These are phyloP conservation scores for Zoroaster sp. DNA, from an alignment of 53 echinoderm and acorn worm genomes.

Conservation along the genomic window DNA sequence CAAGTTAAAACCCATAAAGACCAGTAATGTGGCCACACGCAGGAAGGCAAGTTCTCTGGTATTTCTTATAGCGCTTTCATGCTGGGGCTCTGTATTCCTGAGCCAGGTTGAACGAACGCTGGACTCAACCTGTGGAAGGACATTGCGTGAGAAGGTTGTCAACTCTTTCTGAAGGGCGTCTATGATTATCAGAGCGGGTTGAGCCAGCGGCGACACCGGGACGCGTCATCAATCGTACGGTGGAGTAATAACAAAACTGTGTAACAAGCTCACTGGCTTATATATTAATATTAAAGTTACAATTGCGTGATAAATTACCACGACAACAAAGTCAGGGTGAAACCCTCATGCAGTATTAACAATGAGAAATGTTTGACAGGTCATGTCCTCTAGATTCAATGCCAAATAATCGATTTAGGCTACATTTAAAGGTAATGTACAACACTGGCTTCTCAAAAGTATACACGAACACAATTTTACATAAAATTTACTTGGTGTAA, in stretches of 20 bases:
- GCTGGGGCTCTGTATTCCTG: not conserved
- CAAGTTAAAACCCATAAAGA: not conserved
- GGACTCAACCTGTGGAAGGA: not conserved
- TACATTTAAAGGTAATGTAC: too few species aligned
- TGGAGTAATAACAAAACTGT: not conserved
- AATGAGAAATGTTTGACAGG: not conserved
- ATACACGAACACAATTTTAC: too few species aligned
- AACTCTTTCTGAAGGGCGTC: not conserved
- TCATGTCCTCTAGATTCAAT: too few species aligned
- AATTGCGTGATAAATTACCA: not conserved
- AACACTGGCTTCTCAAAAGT: too few species aligned
- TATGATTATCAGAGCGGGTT: not conserved
- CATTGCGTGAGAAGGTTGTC: constrained; percentile 27
- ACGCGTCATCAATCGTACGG: not conserved
- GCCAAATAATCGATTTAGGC: too few species aligned
- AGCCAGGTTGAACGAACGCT: constrained; percentile 34
- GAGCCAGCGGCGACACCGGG: not conserved
- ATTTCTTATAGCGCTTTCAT: not conserved
- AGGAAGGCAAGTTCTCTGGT: not conserved
- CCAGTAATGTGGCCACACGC: not conserved
- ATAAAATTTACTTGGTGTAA: too few species aligned
- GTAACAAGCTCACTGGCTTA: not conserved
- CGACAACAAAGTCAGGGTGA: not conserved
- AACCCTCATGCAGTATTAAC: not conserved
- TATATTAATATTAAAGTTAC: not conserved